Evolutionary conservation across 2,888 invertebrate species (phyloP).

Genomic region (Microdon myrmicae): DNA sequence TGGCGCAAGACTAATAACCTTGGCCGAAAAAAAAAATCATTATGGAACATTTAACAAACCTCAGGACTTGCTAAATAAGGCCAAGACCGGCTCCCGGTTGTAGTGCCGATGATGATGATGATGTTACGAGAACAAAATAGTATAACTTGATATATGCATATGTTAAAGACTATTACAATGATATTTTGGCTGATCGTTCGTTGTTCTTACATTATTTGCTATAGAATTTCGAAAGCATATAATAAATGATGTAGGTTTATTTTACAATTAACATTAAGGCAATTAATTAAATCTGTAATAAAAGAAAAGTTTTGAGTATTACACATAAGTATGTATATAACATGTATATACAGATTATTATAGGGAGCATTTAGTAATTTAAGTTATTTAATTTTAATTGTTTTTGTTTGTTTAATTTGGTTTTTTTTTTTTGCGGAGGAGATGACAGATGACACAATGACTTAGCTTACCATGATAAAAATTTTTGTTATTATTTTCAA

Average conservation of each 20-base stretch:
- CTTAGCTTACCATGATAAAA: constrained; percentile 67
- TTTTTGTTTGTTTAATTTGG: constrained; percentile 20
- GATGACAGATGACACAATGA: constrained; percentile 67
- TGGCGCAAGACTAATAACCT: too few species aligned
- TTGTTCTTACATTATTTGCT: constrained; percentile 24
- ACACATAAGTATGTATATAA: constrained; percentile 8
- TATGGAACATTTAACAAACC: too few species aligned
- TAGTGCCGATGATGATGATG: too few species aligned
- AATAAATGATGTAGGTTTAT: constrained; percentile 18
- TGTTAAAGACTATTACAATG: constrained; percentile 25
- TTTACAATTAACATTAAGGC: constrained; percentile 34
- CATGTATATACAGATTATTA: neutral
- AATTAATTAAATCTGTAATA: constrained; percentile 41
- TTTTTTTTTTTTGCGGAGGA: constrained; percentile 43
- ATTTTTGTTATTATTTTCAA: constrained; percentile 67
- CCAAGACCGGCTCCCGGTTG: too few species aligned
- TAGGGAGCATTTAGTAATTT: neutral
- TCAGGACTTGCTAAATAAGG: too few species aligned
- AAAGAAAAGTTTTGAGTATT: constrained; percentile 42
- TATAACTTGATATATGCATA: too few species aligned
- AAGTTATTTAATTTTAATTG: constrained; percentile 22
- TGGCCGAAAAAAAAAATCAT: too few species aligned
- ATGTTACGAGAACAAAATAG: too few species aligned
- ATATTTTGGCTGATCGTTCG: constrained; percentile 19
- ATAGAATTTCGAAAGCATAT: constrained; percentile 41